Evolutionary conservation across 2,888 invertebrate genomes (phyloP).

Genomic region (Tetragnatha montana): DNA sequence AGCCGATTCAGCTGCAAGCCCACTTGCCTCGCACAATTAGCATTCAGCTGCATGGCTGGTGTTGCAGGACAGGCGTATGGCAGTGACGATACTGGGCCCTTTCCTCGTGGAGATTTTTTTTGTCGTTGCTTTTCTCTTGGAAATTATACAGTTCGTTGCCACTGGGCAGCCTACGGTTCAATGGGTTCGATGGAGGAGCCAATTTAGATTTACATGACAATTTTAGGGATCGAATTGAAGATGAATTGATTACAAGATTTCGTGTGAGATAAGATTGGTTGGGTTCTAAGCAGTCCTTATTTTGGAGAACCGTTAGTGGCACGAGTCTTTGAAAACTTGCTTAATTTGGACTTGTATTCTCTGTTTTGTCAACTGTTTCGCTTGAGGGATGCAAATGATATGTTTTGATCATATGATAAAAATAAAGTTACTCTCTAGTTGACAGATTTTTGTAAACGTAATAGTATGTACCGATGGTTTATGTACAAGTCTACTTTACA

Average conservation of each 20-base stretch:
- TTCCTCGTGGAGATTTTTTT: background rate
- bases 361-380: too few species aligned
- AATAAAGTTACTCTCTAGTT: too few species aligned
- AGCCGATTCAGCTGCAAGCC: constrained; percentile 1
- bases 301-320: too few species aligned
- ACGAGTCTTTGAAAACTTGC: too few species aligned
- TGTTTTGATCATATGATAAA: too few species aligned
- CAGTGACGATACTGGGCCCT: constrained; percentile 7
- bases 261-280: background rate
- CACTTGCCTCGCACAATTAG: constrained; percentile 15
- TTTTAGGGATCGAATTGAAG: background rate
- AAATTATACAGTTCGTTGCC: constrained; percentile 42
- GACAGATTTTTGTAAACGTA: too few species aligned
- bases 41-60: constrained; percentile 37
- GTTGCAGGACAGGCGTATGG: constrained; percentile 45
- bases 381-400: too few species aligned
- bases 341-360: too few species aligned
- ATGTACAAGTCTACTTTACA: too few species aligned
- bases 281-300: background rate
- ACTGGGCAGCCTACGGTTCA: constrained; percentile 3
- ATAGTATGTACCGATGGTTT: too few species aligned
- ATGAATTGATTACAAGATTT: background rate
- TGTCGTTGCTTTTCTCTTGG: background rate
- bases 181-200: constrained; percentile 6
- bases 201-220: constrained; percentile 11